These are phyloP conservation scores for Capricornis sumatraensis DNA, from an alignment of 2,113 vertebrate species.

Conservation along the genomic window DNA sequence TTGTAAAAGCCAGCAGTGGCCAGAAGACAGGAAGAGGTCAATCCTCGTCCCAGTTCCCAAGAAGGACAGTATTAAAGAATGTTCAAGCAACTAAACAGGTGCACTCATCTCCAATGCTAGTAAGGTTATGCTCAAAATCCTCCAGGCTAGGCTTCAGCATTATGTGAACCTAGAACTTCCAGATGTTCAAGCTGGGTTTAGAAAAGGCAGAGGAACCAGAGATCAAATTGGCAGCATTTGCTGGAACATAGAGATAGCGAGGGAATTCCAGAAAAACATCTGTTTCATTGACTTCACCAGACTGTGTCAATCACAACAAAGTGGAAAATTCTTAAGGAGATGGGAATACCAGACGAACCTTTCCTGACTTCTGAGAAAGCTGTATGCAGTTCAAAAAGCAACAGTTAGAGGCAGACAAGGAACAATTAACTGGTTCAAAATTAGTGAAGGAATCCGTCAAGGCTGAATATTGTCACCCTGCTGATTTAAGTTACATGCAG, in stretches of 20 bases:
- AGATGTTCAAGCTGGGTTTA: neutral
- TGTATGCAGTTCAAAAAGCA: neutral
- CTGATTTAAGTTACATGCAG: too few relatives aligned
- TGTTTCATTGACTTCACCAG: neutral
- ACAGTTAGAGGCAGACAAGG: neutral
- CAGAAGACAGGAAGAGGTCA: neutral
- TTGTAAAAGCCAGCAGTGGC: neutral
- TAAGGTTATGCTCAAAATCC: neutral
- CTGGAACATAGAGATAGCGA: too few relatives aligned
- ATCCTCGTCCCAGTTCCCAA: rapidly evolving
- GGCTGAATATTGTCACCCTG: too few relatives aligned
- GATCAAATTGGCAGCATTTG: neutral
- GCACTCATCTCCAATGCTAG: rapidly evolving
- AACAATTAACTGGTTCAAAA: neutral
- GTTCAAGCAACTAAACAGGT: neutral
- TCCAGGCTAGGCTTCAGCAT: neutral
- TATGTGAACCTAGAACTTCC: neutral
- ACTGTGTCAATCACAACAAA: neutral
- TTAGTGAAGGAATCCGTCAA: too few relatives aligned
- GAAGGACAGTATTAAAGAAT: neutral
- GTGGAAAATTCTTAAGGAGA: neutral
- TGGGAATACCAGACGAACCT: neutral
- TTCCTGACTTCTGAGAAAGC: neutral
- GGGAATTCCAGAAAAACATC: too few relatives aligned
- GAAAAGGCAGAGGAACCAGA: neutral